These are phyloP conservation scores for Cephus cinctus DNA, from an alignment of 1,140 invertebrate species.

Conservation along the genomic window DNA sequence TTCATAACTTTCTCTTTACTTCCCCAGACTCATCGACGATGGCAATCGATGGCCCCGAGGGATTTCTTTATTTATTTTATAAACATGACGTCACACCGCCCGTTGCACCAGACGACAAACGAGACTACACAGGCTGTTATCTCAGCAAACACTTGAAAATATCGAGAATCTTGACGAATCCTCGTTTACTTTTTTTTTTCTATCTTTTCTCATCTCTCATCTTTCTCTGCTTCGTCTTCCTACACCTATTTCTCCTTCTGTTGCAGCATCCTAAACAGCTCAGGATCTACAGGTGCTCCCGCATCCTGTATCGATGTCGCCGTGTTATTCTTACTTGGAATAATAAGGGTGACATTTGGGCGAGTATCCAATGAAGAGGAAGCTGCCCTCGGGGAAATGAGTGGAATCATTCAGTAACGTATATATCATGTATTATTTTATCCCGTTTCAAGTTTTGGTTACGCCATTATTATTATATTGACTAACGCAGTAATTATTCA, in stretches of 20 bases:
- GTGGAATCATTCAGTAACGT: too few species aligned
- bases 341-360: conserved; percentile 13
- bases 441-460: background rate
- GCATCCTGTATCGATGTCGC: conserved; percentile 8
- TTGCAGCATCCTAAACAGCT: background rate
- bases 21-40: conserved; percentile 1
- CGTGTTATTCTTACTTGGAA: conserved; percentile 19
- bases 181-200: background rate
- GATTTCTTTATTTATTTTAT: conserved; percentile 4
- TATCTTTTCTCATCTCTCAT: too few species aligned
- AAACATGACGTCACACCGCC: conserved; percentile 3
- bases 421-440: background rate
- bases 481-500: too few species aligned
- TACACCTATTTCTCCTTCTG: too few species aligned
- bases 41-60: background rate
- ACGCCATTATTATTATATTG: too few species aligned
- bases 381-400: too few species aligned
- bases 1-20: background rate
- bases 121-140: conserved; percentile 15
- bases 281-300: conserved; percentile 16
- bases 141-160: conserved; percentile 17
- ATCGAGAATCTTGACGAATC: background rate
- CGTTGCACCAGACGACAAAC: background rate
- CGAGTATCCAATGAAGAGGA: background rate
- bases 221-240: too few species aligned